Base-by-base conservation (phyloP, 2,888 invertebrate genomes). In the Hoplodrina blanda region DNA sequence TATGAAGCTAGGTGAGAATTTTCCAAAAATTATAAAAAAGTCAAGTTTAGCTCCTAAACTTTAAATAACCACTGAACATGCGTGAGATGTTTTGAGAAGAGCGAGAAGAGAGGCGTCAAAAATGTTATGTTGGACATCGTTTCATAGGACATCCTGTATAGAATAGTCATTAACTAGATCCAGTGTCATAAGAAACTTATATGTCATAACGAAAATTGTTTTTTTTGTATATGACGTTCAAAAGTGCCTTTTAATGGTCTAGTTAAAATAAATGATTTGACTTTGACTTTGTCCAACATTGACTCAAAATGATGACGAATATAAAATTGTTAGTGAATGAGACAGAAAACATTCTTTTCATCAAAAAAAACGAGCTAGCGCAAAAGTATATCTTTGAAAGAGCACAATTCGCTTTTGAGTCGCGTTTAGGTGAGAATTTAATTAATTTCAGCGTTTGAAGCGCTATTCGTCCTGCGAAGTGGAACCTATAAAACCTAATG, bases 401-500 rank as follows among this genome's bases (percentile, higher is more conserved):
- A 67, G 75, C 66, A 76, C 65, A 80, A 80, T 83, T 81, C 80
- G 83, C 87, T 86, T 90, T 90, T 86, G 83, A 90, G 87, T 89
- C 86, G 87, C 86, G 85, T 91, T 88, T 89, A 90, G 89, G 91
- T 91, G 91, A 85, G 91, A 92, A 94, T 94, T 94, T 94, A 94
- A 95, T 95, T 95, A 95, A 94, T 94, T 94, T 92, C 89, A 89
- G 87, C 91, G 90, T 90, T 92, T 89, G 89, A 86, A 90, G 90
- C 88, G 90, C 94, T 90, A 92, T 94, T 91, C 93, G 91, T 93
- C 92, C 93, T 91, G 89, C 87, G 85, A 91, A 91, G 92, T 89
- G 78, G 66, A 90, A 91, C 90, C 93, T 93, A 93, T 94, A 94
- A 94, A 95, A 94, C 94, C 92, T 95, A 95, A 95, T 95, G 95